Evolutionary conservation across 2,797 vertebrate species (phyloP).

Genomic region (Halcyon leucocephala): DNA sequence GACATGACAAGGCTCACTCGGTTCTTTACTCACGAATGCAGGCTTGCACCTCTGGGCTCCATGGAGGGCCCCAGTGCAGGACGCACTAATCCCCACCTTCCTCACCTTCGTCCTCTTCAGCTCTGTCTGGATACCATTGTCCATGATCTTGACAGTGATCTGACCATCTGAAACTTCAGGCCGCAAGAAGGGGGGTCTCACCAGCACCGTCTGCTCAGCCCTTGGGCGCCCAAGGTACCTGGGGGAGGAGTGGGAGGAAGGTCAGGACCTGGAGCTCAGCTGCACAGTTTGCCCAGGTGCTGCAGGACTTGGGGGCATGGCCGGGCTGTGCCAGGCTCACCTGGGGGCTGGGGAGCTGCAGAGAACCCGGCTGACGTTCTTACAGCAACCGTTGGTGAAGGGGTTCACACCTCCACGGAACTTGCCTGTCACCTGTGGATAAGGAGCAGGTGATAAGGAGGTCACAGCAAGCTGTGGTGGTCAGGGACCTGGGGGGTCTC

Average conservation of each 20-base stretch:
- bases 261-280: accelerated
- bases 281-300: accelerated
- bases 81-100: neutral
- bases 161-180: constrained; percentile 89
- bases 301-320: accelerated
- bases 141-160: constrained; percentile 91
- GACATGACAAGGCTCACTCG: constrained; percentile 18
- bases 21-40: constrained; percentile 62
- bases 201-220: constrained; percentile 83
- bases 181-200: constrained; percentile 92
- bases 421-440: constrained; percentile 93
- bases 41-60: constrained; percentile 19
- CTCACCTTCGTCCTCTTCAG: constrained; percentile 84
- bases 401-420: constrained; percentile 97
- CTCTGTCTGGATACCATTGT: constrained; percentile 95
- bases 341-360: constrained; percentile 96
- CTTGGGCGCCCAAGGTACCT: constrained; percentile 91
- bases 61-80: neutral
- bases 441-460: neutral
- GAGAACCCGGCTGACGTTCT: constrained; percentile 92
- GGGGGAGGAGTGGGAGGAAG: accelerated
- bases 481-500: neutral
- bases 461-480: accelerated
- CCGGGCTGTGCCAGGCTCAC: constrained; percentile 49
- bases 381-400: constrained; percentile 94